phyloP scores from a whole-genome alignment of 2,113 vertebrate species.

The Pipra filicauda region DNA sequence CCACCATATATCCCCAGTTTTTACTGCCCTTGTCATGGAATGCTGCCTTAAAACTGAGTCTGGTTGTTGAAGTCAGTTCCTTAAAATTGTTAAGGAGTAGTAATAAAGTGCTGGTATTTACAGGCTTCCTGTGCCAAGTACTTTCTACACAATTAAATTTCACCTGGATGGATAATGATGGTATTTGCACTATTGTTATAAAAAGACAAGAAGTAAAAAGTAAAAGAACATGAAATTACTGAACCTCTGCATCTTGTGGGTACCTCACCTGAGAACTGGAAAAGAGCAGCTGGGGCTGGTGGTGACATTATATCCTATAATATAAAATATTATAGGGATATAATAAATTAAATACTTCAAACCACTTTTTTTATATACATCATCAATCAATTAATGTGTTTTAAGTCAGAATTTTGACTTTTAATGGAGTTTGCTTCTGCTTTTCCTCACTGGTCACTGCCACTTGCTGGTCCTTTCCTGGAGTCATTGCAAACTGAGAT shows the following conservation, averaged over 20 bases:
- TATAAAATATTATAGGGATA: not conserved
- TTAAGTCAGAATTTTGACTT: not conserved
- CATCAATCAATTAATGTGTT: not conserved
- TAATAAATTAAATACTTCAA: not conserved
- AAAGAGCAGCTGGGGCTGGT: not conserved
- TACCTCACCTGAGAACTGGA: not conserved
- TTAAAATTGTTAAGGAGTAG: not conserved
- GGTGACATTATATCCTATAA: not conserved
- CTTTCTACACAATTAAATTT: not conserved
- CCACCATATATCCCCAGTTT: fast-evolving
- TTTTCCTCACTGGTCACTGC: not conserved
- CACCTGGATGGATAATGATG: not conserved
- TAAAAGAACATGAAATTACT: not conserved
- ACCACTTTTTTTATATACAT: not conserved
- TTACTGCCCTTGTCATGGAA: not conserved
- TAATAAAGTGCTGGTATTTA: not conserved
- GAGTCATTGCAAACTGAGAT: not conserved
- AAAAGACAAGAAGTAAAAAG: not conserved
- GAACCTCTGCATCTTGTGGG: not conserved
- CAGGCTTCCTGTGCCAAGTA: not conserved
- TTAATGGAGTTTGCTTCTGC: not conserved
- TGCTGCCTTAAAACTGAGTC: not conserved
- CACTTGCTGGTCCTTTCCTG: not conserved
- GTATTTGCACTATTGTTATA: not conserved
- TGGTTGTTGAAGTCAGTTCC: not conserved